Percentiles rank a stretch among this genome's conserved stretches.
Conservation (phyloP, 2,888 invertebrate genomes). For the Drosophila rubida region DNA sequence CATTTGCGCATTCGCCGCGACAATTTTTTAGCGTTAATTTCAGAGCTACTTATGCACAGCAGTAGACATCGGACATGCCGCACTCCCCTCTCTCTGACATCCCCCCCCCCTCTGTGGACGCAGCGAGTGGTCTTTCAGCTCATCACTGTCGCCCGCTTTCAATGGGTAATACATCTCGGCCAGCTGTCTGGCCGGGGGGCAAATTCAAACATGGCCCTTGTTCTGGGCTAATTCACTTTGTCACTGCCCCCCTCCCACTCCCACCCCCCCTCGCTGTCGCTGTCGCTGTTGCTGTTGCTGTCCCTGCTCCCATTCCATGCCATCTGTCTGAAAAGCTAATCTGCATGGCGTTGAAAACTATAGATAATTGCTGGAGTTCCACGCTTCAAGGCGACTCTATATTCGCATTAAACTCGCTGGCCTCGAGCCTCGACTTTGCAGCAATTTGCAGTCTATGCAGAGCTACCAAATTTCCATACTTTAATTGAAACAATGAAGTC, state of each 20-base stretch:
- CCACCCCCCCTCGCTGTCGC: not conserved
- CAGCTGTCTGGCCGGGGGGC: constrained; percentile 8
- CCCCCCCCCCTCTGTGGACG: too few relatives aligned
- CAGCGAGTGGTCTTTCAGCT: not conserved
- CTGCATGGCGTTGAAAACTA: not conserved
- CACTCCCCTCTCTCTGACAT: not conserved
- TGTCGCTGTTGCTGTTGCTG: not conserved
- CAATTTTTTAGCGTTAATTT: constrained; percentile 74
- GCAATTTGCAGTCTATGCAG: too few relatives aligned
- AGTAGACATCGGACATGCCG: constrained; percentile 39
- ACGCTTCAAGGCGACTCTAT: not conserved
- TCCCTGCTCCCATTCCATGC: not conserved
- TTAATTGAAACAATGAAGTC: too few relatives aligned
- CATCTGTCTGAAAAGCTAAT: constrained; percentile 1
- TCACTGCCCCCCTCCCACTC: constrained; percentile 1
- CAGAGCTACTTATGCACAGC: constrained; percentile 73
- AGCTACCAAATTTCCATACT: too few relatives aligned
- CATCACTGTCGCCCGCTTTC: constrained; percentile 16
- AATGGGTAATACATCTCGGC: constrained; percentile 22
- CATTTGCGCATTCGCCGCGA: constrained; percentile 58
- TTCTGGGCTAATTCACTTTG: constrained; percentile 29
- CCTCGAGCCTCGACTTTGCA: too few relatives aligned
- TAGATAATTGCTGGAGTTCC: not conserved
- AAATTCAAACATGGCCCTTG: constrained; percentile 8
- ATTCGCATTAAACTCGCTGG: too few relatives aligned